Base-by-base conservation (phyloP, 2,113 vertebrate genomes). In the Corythornis cristatus region DNA sequence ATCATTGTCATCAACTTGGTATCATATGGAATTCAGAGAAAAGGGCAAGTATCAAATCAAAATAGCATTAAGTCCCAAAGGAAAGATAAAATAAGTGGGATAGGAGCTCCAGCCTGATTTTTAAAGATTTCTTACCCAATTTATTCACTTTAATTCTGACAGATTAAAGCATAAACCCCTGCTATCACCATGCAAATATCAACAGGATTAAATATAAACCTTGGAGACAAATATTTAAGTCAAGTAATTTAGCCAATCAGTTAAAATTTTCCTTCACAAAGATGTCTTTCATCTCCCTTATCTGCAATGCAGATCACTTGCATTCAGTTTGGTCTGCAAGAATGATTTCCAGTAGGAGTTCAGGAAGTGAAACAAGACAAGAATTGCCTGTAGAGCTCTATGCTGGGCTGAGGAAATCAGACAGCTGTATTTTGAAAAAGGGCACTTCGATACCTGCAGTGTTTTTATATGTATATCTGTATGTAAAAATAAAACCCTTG, bases 21-120 rank as follows among this genome's bases (percentile, higher is more conserved):
- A 8, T 56, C 67, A 77, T 64, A 54, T 6, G 11, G 53, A 64
- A 86, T 48, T 81, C 37, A 31, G 73, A 62, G 72, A 78, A 92
- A 95, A 90, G 80, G 70, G 68, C 51, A 88, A 92, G 29, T 74
- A 48, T 83, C 71, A 71, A 83, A 88, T 91, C 68, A 92, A 86
- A 93, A 83, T 31, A 93, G 12, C 29, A 22, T 3, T 53, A 53
- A 67, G 46, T 88, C 80, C n/a, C 66, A 56, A 90, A 77, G 76
- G 43, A 60, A 71, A 68, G 61, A 70, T 74, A 88, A 81, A 89
- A 83, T 81, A 0, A 4, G 28, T 48, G 66, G 82, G 75, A 57
- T 3, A 53, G 62, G 37, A 68, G 16, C 51, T 45, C 56, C 73
- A 62, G 31, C 46, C 80, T 89, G 42, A 84, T 71, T 90, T 86